A percentile compares a stretch with the other conserved stretches of the same genome.
These are phyloP conservation scores for Astur gentilis DNA, from an alignment of 2,113 vertebrate genomes.

Conservation along the genomic window DNA sequence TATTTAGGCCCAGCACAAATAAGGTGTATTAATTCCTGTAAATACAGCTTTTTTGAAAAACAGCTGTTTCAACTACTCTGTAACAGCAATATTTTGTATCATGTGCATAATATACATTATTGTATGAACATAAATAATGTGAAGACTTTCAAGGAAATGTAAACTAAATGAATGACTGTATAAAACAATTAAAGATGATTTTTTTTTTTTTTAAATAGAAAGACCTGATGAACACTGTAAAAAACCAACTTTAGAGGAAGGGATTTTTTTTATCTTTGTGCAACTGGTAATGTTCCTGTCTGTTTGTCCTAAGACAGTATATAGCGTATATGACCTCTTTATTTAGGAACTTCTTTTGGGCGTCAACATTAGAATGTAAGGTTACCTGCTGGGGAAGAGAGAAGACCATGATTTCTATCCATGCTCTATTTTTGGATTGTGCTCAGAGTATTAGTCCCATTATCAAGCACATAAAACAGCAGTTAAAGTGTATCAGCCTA, in stretches of 20 bases:
- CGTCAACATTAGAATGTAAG: not conserved
- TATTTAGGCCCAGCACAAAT: not conserved
- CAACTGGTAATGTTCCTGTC: not conserved
- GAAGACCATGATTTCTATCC: not conserved
- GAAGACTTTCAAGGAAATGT: not conserved
- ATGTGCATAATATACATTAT: not conserved
- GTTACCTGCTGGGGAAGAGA: not conserved
- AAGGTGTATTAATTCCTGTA: not conserved
- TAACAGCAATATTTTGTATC: not conserved
- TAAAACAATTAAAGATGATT: not conserved
- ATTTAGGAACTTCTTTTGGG: not conserved
- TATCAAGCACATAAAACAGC: not conserved
- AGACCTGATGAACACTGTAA: not conserved
- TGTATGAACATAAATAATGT: not conserved
- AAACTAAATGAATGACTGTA: not conserved
- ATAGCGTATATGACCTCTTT: not conserved
- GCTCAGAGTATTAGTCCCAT: not conserved
- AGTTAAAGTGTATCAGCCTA: not conserved
- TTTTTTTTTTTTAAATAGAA: not conserved
- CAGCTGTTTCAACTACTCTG: not conserved
- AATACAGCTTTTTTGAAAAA: not conserved
- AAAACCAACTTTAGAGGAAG: not conserved
- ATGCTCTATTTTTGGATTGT: not conserved
- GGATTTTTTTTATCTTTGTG: not conserved
- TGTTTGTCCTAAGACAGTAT: not conserved